Evolutionary conservation across 1,140 invertebrate genomes (phyloP), one percentile per base, ranked within the genome.

Genomic region (Gerris buenoi): DNA sequence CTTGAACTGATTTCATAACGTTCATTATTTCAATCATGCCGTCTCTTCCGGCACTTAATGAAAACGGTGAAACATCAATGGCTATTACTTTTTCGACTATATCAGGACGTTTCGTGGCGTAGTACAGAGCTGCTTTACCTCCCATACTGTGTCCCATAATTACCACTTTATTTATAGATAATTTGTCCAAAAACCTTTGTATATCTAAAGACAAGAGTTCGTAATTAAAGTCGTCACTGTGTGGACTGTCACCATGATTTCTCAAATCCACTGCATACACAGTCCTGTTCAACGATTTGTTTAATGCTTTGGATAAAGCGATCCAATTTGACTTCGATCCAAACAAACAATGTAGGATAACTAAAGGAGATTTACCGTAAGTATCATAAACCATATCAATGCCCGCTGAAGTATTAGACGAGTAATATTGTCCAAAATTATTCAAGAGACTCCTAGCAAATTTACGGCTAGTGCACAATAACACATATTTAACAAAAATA

Each of bases 61-160:
- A 81, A 0, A 87, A 74, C 1, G 93, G 93, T 13, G 89, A 88
- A 69, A 95, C 88, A 74, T 97, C 93, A 59, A 90, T 85, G 2
- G 94, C 84, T 60, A 95, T 80, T 25, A 94, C 75, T 71, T 86
- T 89, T 25, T 91, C 85, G 1, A 94, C 81, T 22, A 89, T 69
- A 64, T 89, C 80, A 56, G 91, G 88, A 69, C 70, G 69, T 28
- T 77, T 81, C 15, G 95, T 76, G 29, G 91, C 86, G 27, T 88
- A 79, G 26, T 81, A 81, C 91, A 96, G 95, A 60, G 86, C 85
- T 1, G 87, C 80, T 65, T 89, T 84, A 18, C 92, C 94, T n/a
- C 93, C 93, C 88, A 96, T 94, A 67, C 91, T 92, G 73, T 97
- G 92, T 0, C 93, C 93, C 68, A 97, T 76, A 2, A 95, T 71